Evolutionary conservation across 2,797 vertebrate species (phyloP), one percentile per base, ranked within the genome.

Genomic region (Diceros bicornis): DNA sequence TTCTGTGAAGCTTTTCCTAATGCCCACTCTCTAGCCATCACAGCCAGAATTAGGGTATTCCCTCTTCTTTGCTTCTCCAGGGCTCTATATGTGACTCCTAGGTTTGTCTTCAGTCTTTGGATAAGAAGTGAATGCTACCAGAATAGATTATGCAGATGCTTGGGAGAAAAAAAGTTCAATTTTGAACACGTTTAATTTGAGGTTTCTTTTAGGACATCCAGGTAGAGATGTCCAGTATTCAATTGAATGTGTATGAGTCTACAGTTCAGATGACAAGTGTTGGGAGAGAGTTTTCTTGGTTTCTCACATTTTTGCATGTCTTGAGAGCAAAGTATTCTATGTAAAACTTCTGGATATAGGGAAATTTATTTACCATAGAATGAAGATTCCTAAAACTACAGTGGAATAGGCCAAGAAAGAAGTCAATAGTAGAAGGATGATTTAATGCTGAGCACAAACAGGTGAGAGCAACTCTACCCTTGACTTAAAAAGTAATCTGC

Each of bases 401-500:
- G 52, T 57, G 32, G 23, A 74, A 57, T 11, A 66, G 6, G 13
- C 34, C 69, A 78, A 37, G 32, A 66, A 89, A 78, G 12, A 82
- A 86, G 44, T 94, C 32, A 59, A 4, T n/a, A 44, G 61, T n/a
- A 16, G 68, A 74, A 89, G 7, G 50, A 78, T 59, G 9, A 69
- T 84, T 68, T 94, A 78, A 72, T 52, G 37, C 29, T 87, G 50
- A 96, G 12, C 37, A 66, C 25, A 82, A 44, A 92, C 29, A 71
- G 2, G 13, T 75, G 13, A 86, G 11, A 84, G 11, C 34, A 83
- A 72, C 34, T 32, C 47, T 47, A 64, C 6, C 27, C 14, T 72
- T 89, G 47, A 79, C 32, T 89, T 92, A 66, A 92, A 89, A 85
- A 62, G 47, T n/a, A 61, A 89, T 89, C 37, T 86, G n/a, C 59